phyloP scores from a whole-genome alignment of 2,113 vertebrate species.

The Calcarius ornatus region DNA sequence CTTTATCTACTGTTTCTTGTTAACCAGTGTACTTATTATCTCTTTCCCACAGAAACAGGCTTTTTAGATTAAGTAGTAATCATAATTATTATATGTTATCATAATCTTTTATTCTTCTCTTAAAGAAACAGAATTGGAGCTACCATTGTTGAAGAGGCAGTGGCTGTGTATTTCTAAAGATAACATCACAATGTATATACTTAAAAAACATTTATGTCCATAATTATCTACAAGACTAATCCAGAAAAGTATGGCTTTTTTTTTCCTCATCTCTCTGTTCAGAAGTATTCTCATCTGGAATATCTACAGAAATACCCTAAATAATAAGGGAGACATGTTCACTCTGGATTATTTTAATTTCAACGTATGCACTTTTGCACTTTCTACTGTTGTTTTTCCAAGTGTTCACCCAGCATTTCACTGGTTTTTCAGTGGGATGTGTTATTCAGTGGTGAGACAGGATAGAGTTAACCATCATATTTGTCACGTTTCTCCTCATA shows the following conservation, averaged over 20 bases:
- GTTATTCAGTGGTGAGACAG: neutral
- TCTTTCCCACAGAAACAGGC: neutral
- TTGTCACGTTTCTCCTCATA: neutral
- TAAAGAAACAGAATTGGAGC: neutral
- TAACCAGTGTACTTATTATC: neutral
- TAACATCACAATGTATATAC: neutral
- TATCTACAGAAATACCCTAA: neutral
- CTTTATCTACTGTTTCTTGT: neutral
- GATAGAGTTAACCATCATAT: neutral
- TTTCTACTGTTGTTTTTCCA: neutral
- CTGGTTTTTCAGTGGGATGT: neutral
- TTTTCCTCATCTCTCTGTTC: neutral
- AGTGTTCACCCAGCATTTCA: neutral
- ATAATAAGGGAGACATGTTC: neutral
- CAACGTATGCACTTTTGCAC: neutral
- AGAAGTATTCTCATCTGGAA: neutral
- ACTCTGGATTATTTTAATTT: neutral
- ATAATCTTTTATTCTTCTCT: neutral
- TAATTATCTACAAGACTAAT: neutral
- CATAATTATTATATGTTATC: neutral
- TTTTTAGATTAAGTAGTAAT: neutral
- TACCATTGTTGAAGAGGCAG: neutral
- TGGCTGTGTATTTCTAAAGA: neutral
- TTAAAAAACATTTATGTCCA: neutral
- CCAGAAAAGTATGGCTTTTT: neutral